Conservation (phyloP, 2,113 vertebrate species). For the Bubo bubo region DNA sequence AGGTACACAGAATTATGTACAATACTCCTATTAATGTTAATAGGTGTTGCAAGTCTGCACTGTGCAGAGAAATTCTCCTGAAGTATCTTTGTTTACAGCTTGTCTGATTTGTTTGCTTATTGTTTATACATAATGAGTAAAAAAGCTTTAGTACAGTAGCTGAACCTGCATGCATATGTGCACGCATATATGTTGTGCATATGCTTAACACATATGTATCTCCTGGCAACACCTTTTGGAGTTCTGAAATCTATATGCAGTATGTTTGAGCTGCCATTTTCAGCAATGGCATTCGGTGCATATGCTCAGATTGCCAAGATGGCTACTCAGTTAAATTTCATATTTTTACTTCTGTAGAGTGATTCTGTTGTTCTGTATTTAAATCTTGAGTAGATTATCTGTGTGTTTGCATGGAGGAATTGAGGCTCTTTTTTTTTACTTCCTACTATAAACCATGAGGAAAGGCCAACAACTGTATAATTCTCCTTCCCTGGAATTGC, state of each 20-base stretch:
- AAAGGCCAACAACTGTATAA: not conserved
- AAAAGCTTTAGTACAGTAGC: not conserved
- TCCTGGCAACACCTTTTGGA: not conserved
- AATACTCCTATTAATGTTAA: slow-evolving; percentile 55
- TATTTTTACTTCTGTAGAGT: not conserved
- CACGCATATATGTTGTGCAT: not conserved
- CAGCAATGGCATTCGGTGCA: not conserved
- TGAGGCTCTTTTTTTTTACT: not conserved
- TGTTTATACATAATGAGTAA: not conserved
- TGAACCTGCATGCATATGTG: not conserved
- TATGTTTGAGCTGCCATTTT: not conserved
- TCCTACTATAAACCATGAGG: not conserved
- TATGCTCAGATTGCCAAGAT: not conserved
- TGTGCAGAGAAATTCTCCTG: slow-evolving; percentile 35
- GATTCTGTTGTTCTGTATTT: not conserved
- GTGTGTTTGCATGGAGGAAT: not conserved
- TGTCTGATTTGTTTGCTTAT: not conserved
- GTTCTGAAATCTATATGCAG: not conserved
- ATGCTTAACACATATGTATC: not conserved
- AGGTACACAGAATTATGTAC: slow-evolving; percentile 14
- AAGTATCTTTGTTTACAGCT: slow-evolving; percentile 41
- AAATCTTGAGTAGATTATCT: not conserved
- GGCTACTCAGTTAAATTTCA: not conserved
- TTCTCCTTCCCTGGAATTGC: not conserved
- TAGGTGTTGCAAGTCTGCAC: slow-evolving; percentile 47